These are phyloP conservation scores for Tetraodon nigroviridis DNA, from an alignment of 2,113 vertebrate genomes.

Conservation along the genomic window DNA sequence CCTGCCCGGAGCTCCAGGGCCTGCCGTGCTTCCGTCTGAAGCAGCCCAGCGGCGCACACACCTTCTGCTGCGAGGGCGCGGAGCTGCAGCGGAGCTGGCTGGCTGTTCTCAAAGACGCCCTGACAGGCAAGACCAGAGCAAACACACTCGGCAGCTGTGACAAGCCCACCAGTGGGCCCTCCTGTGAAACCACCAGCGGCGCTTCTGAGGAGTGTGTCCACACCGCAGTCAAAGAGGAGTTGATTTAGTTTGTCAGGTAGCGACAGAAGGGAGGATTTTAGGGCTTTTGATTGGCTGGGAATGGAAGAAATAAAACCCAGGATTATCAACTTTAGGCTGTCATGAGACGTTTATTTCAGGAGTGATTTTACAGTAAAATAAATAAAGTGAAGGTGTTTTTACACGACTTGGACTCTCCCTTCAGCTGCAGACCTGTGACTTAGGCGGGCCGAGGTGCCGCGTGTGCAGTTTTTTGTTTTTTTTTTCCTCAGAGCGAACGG, in stretches of 20 bases:
- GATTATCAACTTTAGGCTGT: slow-evolving; percentile 5
- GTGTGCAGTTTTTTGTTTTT: slow-evolving; percentile 11
- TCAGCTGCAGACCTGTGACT: slow-evolving; percentile 28
- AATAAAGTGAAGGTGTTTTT: slow-evolving; percentile 65
- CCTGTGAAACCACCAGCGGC: not conserved
- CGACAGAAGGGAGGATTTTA: not conserved
- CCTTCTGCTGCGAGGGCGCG: slow-evolving; percentile 80
- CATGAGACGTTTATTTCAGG: slow-evolving; percentile 52
- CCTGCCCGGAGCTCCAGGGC: slow-evolving; percentile 74
- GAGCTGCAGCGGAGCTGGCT: slow-evolving; percentile 88
- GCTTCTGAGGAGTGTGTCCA: slow-evolving; percentile 1
- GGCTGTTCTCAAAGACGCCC: slow-evolving; percentile 16
- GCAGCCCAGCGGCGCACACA: slow-evolving; percentile 81
- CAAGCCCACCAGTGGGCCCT: not conserved
- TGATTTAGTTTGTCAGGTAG: not conserved
- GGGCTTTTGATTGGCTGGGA: not conserved
- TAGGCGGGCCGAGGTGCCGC: slow-evolving; percentile 15
- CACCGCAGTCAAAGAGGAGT: not conserved
- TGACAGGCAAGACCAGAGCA: not conserved
- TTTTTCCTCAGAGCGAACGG: slow-evolving; percentile 13
- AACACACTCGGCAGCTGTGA: not conserved
- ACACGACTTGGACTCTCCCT: slow-evolving; percentile 35
- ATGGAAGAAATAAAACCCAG: not conserved
- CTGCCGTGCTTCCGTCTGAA: slow-evolving; percentile 81
- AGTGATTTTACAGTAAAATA: slow-evolving; percentile 63